A percentile compares a stretch with the other conserved stretches of the same genome.
phyloP scores from a whole-genome alignment of 2,888 invertebrate species.

The Phengaris alcon region DNA sequence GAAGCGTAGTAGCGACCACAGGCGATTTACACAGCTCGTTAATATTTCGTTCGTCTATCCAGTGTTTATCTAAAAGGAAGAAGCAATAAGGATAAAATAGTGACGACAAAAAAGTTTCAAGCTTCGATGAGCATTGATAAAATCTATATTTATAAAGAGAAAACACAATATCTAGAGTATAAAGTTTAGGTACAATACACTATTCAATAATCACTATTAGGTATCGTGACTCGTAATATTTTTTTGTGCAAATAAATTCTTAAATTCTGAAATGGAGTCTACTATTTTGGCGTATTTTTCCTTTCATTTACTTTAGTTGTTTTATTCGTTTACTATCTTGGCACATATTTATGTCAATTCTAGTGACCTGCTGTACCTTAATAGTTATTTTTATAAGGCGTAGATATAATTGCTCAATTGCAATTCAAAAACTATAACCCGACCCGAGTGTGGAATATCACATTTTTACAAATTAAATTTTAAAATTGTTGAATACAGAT shows the following conservation, averaged over 20 bases:
- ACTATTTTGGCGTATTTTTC: no score
- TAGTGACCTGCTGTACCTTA: no score
- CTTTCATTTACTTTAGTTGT: no score
- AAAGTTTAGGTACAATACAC: neutral
- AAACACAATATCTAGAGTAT: neutral
- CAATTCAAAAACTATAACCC: no score
- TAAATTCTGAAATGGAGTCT: no score
- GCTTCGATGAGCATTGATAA: neutral
- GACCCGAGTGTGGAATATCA: no score
- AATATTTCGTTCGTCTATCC: constrained; percentile 5
- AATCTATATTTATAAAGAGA: neutral
- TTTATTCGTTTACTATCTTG: no score
- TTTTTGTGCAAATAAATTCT: neutral
- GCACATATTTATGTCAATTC: no score
- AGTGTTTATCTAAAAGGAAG: neutral
- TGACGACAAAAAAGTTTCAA: neutral
- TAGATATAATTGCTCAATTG: no score
- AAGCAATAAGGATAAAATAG: neutral
- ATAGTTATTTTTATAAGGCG: no score
- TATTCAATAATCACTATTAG: neutral
- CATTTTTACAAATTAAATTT: no score
- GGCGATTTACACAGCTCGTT: neutral
- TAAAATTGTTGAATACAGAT: no score
- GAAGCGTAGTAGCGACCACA: neutral
- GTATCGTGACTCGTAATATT: neutral